Percentiles rank a stretch among this genome's conserved stretches.
Evolutionary conservation across 1,140 invertebrate genomes (phyloP).

Genomic region (Platyscapa corneri): DNA sequence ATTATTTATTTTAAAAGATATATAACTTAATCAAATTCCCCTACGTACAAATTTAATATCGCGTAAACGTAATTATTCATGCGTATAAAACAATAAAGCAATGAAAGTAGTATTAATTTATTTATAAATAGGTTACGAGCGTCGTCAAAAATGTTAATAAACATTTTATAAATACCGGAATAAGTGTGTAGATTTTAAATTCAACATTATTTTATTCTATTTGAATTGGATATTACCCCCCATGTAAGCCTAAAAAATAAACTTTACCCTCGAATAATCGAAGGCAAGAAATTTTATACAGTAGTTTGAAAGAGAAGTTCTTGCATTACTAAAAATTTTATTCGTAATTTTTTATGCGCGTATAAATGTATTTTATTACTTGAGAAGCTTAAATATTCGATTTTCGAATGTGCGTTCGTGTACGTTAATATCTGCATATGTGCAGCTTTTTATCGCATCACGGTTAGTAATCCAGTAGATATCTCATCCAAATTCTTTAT

Average conservation of each 20-base stretch:
- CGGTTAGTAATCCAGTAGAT: neutral
- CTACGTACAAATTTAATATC: neutral
- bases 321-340: neutral
- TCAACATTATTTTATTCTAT: neutral
- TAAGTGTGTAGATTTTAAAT: neutral
- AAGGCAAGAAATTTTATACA: neutral
- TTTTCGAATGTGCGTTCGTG: neutral
- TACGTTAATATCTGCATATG: neutral
- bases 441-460: neutral
- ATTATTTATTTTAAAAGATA: conserved; percentile 5
- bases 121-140: too few relatives aligned
- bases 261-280: neutral
- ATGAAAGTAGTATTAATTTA: neutral
- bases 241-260: neutral
- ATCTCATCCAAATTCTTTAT: neutral
- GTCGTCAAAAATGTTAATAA: neutral
- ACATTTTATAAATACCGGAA: neutral
- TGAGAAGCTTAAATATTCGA: neutral
- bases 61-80: neutral
- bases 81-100: neutral
- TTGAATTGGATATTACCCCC: neutral
- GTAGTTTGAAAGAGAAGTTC: neutral
- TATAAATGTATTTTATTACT: conserved; percentile 1
- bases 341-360: neutral
- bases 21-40: neutral